Evolutionary conservation across 2,113 vertebrate species (phyloP).

Genomic region (Lagopus leucura): DNA sequence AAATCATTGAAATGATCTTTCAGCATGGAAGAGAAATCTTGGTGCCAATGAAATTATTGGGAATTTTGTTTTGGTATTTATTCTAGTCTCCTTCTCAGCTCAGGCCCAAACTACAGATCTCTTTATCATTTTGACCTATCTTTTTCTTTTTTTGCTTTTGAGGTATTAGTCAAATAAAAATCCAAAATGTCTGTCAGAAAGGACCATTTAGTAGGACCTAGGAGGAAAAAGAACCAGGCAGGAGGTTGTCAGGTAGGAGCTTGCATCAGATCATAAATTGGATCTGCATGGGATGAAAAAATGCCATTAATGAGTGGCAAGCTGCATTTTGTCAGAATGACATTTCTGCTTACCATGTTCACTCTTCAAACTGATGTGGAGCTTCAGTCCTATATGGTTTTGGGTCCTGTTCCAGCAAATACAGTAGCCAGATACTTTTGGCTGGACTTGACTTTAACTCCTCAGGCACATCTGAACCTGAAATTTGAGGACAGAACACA

Average conservation of each 20-base stretch:
- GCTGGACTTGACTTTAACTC: not conserved
- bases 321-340: not conserved
- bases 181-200: not conserved
- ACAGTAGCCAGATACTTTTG: not conserved
- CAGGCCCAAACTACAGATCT: not conserved
- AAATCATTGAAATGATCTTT: conserved; percentile 39
- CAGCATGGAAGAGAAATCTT: not conserved
- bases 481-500: not conserved
- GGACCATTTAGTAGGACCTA: not conserved
- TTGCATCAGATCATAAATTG: not conserved
- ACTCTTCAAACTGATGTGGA: not conserved
- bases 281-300: not conserved
- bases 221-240: not conserved
- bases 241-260: not conserved
- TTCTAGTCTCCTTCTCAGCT: not conserved
- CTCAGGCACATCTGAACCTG: not conserved
- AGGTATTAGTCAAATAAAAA: not conserved
- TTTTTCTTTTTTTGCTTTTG: not conserved
- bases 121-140: not conserved
- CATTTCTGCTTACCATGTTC: not conserved
- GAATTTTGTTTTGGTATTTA: not conserved
- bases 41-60: not conserved
- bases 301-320: not conserved
- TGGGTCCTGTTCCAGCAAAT: not conserved
- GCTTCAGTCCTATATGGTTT: not conserved